These are phyloP conservation scores for Zoroaster sp. DNA, from an alignment of 53 echinoderm and acorn worm species.

Conservation along the genomic window DNA sequence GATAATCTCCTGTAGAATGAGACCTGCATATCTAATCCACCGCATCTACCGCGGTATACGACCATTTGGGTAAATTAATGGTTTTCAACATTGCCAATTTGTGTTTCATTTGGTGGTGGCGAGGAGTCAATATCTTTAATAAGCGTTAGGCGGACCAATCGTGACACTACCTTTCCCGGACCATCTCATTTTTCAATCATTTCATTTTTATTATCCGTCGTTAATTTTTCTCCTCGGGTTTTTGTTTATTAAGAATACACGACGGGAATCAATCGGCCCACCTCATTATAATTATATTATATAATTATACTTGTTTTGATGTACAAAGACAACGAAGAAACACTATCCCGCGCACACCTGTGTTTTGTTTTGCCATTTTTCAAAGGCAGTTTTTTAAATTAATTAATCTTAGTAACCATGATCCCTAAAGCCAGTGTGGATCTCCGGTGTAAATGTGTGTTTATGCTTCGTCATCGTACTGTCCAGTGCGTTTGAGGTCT, in stretches of 20 bases:
- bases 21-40: slow-evolving; percentile 8
- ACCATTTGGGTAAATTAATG: slow-evolving; percentile 30
- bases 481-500: background rate
- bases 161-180: background rate
- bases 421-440: background rate
- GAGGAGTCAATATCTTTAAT: background rate
- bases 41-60: background rate
- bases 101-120: slow-evolving; percentile 10
- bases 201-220: background rate
- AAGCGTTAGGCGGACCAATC: background rate
- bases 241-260: too few species aligned
- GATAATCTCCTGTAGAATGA: background rate
- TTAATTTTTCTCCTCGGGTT: too few species aligned
- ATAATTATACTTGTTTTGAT: too few species aligned
- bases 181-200: background rate
- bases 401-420: background rate
- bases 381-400: background rate
- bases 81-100: slow-evolving; percentile 19
- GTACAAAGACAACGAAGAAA: too few species aligned
- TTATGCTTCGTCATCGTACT: slow-evolving; percentile 12
- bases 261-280: too few species aligned
- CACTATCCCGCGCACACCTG: background rate
- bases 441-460: slow-evolving; percentile 1
- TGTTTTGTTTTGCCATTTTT: too few species aligned
- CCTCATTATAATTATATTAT: too few species aligned